A percentile compares a stretch with the other conserved stretches of the same genome.
Conservation (phyloP, 2,113 vertebrate species). For the Tylochromis polylepis region DNA sequence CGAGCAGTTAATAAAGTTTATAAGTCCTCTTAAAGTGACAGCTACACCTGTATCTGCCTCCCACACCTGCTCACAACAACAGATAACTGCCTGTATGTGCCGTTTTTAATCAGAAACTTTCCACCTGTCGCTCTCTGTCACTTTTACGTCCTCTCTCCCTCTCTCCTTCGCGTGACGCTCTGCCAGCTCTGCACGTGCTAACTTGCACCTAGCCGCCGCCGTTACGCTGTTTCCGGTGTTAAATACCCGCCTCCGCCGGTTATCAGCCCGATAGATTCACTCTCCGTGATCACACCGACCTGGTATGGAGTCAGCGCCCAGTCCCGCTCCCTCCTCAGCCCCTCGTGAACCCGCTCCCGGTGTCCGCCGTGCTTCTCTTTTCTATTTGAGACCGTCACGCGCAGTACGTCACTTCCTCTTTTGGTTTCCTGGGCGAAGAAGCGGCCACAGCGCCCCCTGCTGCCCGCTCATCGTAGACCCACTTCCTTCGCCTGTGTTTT, state of each 20-base stretch:
- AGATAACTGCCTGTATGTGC: not conserved
- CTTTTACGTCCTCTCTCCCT: not conserved
- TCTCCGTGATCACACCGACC: not conserved
- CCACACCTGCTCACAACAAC: not conserved
- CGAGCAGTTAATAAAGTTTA: not conserved
- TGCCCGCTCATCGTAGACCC: not conserved
- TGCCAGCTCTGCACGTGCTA: not conserved
- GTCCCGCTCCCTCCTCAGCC: not conserved
- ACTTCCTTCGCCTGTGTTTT: not conserved
- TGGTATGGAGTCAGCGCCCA: not conserved
- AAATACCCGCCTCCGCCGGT: not conserved
- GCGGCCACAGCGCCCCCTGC: not conserved
- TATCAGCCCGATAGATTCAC: not conserved
- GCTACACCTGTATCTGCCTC: not conserved
- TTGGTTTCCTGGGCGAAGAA: slow-evolving; percentile 9
- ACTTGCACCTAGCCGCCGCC: not conserved
- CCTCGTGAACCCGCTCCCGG: not conserved
- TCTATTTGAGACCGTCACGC: slow-evolving; percentile 23
- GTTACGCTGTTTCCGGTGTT: not conserved
- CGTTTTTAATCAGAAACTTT: not conserved
- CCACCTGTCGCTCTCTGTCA: not conserved
- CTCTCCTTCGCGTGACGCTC: not conserved
- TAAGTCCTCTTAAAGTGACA: not conserved
- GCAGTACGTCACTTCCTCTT: slow-evolving; percentile 70
- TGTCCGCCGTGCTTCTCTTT: not conserved